Evolutionary conservation across 1,140 invertebrate species (phyloP).

Genomic region (Eumaeus atala): DNA sequence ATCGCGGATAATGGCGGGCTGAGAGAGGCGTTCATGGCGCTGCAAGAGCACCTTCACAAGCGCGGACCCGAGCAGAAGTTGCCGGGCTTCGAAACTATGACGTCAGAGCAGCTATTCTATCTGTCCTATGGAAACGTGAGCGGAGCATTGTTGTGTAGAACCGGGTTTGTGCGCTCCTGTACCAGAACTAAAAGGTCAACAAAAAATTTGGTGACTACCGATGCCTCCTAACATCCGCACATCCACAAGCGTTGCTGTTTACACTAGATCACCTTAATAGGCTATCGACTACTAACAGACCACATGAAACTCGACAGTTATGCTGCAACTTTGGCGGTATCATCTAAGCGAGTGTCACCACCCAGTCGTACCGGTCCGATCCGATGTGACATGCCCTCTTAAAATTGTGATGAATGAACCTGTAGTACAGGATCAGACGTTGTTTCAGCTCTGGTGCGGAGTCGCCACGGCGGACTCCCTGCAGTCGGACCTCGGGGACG

Average conservation of each 20-base stretch:
- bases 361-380: no score
- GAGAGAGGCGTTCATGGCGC: conserved; percentile 85
- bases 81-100: conserved; percentile 85
- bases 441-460: conserved; percentile 86
- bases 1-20: conserved; percentile 94
- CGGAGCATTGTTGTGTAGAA: conserved; percentile 16
- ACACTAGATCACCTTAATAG: no score
- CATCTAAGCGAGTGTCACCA: no score
- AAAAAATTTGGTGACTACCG: no score
- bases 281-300: no score
- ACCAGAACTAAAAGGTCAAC: background rate
- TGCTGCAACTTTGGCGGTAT: no score
- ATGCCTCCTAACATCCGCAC: no score
- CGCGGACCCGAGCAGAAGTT: conserved; percentile 77
- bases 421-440: background rate
- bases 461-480: conserved; percentile 78
- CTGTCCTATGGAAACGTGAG: conserved; percentile 90
- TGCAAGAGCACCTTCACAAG: conserved; percentile 77
- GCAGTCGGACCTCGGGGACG: conserved; percentile 80
- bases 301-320: no score
- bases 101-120: conserved; percentile 91
- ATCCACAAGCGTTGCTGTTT: no score
- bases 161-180: background rate
- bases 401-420: no score
- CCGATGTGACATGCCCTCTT: no score